These are phyloP conservation scores for Lanius ludovicianus DNA, from an alignment of 2,113 vertebrate genomes.

Conservation along the genomic window DNA sequence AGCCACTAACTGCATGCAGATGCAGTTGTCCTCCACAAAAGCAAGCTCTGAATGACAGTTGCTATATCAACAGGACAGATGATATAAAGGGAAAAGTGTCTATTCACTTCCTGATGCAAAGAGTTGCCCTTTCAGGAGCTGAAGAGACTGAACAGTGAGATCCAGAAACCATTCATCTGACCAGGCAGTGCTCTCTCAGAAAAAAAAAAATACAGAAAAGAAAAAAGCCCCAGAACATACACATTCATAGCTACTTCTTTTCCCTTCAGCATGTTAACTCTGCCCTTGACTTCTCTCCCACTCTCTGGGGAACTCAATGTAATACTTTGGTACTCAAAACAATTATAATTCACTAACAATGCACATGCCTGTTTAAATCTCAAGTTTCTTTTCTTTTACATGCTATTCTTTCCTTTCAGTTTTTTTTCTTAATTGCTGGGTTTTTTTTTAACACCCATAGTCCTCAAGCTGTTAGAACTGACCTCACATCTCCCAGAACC, in stretches of 20 bases:
- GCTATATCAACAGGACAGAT: slow-evolving; percentile 29
- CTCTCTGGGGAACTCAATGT: background rate
- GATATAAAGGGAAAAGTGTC: slow-evolving; percentile 11
- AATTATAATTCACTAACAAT: background rate
- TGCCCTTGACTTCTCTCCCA: background rate
- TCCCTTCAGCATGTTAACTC: background rate
- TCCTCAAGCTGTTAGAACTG: background rate
- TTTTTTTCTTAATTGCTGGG: background rate
- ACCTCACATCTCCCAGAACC: background rate
- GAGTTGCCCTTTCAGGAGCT: background rate
- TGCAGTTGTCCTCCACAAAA: background rate
- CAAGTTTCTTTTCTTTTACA: background rate
- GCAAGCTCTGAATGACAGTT: slow-evolving; percentile 26
- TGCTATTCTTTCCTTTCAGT: background rate
- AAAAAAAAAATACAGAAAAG: background rate
- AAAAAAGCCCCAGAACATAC: background rate
- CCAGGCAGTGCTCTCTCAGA: background rate
- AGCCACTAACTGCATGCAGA: background rate
- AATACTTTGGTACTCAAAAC: background rate
- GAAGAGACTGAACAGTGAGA: slow-evolving; percentile 25
- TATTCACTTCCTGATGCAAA: slow-evolving; percentile 31
- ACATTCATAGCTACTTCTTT: background rate
- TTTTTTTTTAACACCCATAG: background rate
- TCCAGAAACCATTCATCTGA: slow-evolving; percentile 7
- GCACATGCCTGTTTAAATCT: background rate